These are phyloP conservation scores for Halocaridina rubra DNA, from an alignment of 2,888 invertebrate genomes.

Conservation along the genomic window DNA sequence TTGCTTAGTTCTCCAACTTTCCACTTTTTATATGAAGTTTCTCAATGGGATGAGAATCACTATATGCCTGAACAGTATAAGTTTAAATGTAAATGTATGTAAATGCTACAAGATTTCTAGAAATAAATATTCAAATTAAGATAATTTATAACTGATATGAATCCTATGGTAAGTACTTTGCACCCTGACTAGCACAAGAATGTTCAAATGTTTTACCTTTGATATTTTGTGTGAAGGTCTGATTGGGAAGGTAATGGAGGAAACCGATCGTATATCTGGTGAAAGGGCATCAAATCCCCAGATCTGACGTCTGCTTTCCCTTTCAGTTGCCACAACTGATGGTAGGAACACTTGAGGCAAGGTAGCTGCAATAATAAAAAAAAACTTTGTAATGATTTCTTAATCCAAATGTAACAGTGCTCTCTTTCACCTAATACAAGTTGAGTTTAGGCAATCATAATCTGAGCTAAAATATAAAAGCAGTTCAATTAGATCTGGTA, in stretches of 20 bases:
- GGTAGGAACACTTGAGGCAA: conserved; percentile 74
- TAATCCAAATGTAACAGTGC: neutral
- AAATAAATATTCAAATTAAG: neutral
- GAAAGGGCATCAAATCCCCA: conserved; percentile 70
- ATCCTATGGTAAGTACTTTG: too few species aligned
- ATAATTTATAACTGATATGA: neutral
- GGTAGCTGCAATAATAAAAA: conserved; percentile 68
- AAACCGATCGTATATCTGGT: conserved; percentile 68
- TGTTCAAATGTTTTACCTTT: conserved; percentile 56
- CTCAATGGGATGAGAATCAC: too few species aligned
- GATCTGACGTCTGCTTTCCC: conserved; percentile 67
- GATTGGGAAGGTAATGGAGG: conserved; percentile 69
- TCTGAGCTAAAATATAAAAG: too few species aligned
- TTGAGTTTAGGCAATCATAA: too few species aligned
- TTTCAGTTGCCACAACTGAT: conserved; percentile 70
- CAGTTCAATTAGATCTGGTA: too few species aligned
- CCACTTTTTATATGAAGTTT: too few species aligned
- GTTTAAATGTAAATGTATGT: neutral
- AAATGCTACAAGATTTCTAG: too few species aligned
- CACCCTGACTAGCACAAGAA: too few species aligned
- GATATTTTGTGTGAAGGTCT: conserved; percentile 69
- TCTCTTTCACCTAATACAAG: too few species aligned
- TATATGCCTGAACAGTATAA: too few species aligned
- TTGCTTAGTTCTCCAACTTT: too few species aligned
- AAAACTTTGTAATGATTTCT: neutral